phyloP scores from a whole-genome alignment of 2,888 invertebrate species.

The Meiosimyza platycephala region DNA sequence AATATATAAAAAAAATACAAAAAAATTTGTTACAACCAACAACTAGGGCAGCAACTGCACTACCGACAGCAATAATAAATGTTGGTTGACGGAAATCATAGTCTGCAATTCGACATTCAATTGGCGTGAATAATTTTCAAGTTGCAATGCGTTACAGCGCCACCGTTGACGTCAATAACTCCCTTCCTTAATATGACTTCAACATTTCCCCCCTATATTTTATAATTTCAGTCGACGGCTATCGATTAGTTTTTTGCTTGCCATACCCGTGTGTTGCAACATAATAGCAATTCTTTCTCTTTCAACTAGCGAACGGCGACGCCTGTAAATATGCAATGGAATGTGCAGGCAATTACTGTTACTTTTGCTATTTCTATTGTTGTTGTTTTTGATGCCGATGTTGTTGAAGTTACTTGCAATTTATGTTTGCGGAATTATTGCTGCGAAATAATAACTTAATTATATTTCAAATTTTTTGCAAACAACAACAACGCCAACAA shows the following conservation, averaged over 20 bases:
- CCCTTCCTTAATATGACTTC: no score
- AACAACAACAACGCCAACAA: not conserved
- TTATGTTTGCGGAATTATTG: constrained; percentile 43
- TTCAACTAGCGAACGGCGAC: not conserved
- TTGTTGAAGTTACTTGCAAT: constrained; percentile 18
- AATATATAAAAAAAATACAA: no score
- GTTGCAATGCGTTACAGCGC: not conserved
- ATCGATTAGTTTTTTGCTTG: not conserved
- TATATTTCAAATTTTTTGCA: constrained; percentile 45
- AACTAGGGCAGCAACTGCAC: constrained; percentile 2
- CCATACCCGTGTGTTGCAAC: not conserved
- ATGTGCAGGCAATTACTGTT: constrained; percentile 20
- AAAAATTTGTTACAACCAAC: not conserved
- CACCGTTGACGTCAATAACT: no score
- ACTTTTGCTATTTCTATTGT: not conserved
- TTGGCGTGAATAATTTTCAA: constrained; percentile 35
- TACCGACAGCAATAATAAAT: not conserved
- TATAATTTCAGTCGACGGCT: no score
- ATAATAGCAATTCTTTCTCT: not conserved
- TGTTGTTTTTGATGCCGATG: not conserved
- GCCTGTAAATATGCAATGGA: constrained; percentile 20
- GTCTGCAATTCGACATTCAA: constrained; percentile 35
- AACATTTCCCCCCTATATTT: no score
- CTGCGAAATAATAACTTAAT: constrained; percentile 51
- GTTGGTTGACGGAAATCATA: constrained; percentile 23